Evolutionary conservation across 2,797 vertebrate species (phyloP).

Genomic region (Threskiornis aethiopicus): DNA sequence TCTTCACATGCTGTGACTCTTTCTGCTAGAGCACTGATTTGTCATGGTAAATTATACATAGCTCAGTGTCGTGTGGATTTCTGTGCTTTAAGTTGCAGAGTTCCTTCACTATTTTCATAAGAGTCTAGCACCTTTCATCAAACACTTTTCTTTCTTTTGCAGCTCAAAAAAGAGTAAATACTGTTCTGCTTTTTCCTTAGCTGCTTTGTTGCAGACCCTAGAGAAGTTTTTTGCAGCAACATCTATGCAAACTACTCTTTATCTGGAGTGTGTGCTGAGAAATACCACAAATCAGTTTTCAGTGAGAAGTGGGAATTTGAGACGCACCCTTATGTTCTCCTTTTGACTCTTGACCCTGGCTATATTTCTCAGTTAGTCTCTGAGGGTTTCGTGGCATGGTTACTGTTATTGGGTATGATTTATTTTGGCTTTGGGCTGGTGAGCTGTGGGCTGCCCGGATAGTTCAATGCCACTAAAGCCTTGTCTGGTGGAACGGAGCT

Average conservation of each 20-base stretch:
- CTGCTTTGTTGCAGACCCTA: not conserved
- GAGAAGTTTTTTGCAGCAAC: not conserved
- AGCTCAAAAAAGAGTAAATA: not conserved
- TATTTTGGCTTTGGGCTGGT: not conserved
- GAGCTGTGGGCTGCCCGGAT: not conserved
- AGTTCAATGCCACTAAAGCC: not conserved
- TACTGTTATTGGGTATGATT: not conserved
- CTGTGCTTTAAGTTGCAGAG: conserved; percentile 3
- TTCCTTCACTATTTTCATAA: not conserved
- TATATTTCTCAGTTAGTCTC: not conserved
- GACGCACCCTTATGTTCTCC: not conserved
- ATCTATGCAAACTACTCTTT: not conserved
- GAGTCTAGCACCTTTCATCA: not conserved
- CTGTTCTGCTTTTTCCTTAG: not conserved
- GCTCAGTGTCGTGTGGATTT: conserved; percentile 2
- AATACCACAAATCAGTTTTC: not conserved
- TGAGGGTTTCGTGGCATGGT: rapidly evolving
- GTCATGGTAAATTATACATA: conserved; percentile 54
- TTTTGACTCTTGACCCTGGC: not conserved
- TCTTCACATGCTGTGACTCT: conserved; percentile 43
- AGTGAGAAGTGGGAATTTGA: not conserved
- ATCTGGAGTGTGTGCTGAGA: not conserved
- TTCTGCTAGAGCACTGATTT: conserved; percentile 40
- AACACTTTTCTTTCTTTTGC: not conserved
- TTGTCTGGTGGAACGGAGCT: not conserved